Evolutionary conservation across 2,888 invertebrate genomes (phyloP).

Genomic region (Limnephilus lunatus): DNA sequence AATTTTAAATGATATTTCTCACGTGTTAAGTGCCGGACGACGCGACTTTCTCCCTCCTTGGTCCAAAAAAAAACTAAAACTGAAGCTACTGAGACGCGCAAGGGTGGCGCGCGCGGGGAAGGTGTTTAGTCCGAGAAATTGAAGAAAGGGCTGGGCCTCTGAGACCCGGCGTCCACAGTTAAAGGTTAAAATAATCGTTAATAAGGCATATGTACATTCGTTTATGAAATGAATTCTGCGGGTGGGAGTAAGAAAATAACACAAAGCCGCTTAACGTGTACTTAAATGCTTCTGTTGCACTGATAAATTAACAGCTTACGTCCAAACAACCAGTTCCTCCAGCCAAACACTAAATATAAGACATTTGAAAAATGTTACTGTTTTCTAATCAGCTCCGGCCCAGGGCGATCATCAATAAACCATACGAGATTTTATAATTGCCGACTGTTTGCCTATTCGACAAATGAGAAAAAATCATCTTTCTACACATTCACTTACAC

Average conservation of each 20-base stretch:
- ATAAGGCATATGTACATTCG: too few relatives aligned
- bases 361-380: constrained; percentile 25
- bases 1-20: too few relatives aligned
- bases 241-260: not conserved
- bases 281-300: constrained; percentile 12
- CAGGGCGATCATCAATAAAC: constrained; percentile 12
- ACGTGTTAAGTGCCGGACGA: too few relatives aligned
- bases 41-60: too few relatives aligned
- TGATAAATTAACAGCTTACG: constrained; percentile 4
- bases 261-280: not conserved
- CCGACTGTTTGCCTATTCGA: constrained; percentile 15
- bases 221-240: not conserved
- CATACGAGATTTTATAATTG: constrained; percentile 21
- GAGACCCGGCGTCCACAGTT: too few relatives aligned
- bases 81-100: too few relatives aligned
- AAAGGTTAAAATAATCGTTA: too few relatives aligned
- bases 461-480: not conserved
- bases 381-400: constrained; percentile 27
- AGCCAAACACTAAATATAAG: constrained; percentile 35
- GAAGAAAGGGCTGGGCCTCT: too few relatives aligned
- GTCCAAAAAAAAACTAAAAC: too few relatives aligned
- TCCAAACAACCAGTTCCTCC: constrained; percentile 8
- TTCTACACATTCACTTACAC: constrained; percentile 6
- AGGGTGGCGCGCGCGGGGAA: too few relatives aligned
- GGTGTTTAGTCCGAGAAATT: too few relatives aligned